phyloP scores from a whole-genome alignment of 64 coral and sea anemone species.

The Acropora tenuis region DNA sequence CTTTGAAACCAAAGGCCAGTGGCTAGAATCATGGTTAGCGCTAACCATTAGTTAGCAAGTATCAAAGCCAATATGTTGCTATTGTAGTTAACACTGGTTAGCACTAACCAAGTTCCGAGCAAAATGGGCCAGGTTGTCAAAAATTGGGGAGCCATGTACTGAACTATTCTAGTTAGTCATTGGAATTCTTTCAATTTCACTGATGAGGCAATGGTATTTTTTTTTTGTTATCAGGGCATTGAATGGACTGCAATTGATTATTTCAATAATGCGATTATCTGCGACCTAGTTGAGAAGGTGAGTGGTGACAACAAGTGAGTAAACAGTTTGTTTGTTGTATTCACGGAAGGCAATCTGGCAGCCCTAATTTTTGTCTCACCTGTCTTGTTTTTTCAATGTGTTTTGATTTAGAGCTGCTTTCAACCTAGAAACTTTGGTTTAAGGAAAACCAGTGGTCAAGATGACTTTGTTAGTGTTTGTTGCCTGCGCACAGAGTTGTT shows the following conservation, averaged over 20 bases:
- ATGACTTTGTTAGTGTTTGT: conserved; percentile 20
- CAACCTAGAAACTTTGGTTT: neutral
- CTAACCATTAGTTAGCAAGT: too few species aligned
- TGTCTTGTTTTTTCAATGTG: neutral
- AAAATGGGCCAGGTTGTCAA: too few species aligned
- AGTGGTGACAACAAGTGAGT: neutral
- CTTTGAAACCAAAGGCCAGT: too few species aligned
- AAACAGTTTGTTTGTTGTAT: neutral
- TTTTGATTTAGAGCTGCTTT: neutral
- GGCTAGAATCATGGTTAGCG: too few species aligned
- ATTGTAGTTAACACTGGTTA: too few species aligned
- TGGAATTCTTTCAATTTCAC: neutral
- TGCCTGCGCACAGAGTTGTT: neutral
- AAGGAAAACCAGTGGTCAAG: neutral
- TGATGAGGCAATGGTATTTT: neutral
- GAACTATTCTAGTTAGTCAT: too few species aligned
- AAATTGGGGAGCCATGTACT: too few species aligned
- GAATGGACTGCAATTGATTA: conserved; percentile 97
- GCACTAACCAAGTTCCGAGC: too few species aligned
- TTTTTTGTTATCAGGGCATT: conserved; percentile 76
- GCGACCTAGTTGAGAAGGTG: conserved; percentile 97
- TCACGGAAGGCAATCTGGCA: too few species aligned
- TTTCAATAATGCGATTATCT: conserved; percentile 97
- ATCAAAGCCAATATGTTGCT: too few species aligned
- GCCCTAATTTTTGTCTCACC: neutral